Evolutionary conservation across 2,888 invertebrate species (phyloP).

Genomic region (Strigamia maritima): DNA sequence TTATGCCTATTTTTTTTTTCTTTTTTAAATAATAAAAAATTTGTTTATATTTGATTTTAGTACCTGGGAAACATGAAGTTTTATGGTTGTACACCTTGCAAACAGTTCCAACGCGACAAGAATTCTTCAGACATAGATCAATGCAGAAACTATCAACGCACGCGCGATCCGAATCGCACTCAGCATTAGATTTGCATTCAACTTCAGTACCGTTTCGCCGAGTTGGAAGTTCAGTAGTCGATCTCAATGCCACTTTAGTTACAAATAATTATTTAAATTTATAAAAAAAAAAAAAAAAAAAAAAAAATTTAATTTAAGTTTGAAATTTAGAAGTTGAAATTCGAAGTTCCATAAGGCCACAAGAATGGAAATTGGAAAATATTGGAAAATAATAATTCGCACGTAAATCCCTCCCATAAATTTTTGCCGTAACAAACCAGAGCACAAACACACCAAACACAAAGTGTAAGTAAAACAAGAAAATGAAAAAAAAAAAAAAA

Average conservation of each 20-base stretch:
- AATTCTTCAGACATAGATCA: constrained; percentile 49
- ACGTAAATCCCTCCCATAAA: not conserved
- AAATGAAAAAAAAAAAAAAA: not conserved
- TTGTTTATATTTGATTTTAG: not conserved
- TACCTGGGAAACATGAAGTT: constrained; percentile 60
- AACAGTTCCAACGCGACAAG: constrained; percentile 75
- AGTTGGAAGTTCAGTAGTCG: not conserved
- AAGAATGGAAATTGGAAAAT: too few relatives aligned
- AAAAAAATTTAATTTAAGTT: constrained; percentile 37
- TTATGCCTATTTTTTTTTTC: too few relatives aligned
- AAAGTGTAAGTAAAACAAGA: not conserved
- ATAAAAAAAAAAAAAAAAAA: not conserved
- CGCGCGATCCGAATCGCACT: constrained; percentile 44
- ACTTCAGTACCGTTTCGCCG: not conserved
- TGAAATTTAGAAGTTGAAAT: not conserved
- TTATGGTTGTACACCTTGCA: constrained; percentile 63
- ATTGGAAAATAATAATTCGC: too few relatives aligned
- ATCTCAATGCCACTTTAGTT: not conserved
- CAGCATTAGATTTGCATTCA: constrained; percentile 44
- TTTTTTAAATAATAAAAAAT: not conserved
- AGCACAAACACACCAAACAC: not conserved
- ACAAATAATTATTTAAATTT: constrained; percentile 13
- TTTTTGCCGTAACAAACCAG: not conserved
- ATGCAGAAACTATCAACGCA: not conserved
- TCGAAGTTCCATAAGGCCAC: not conserved